Base-by-base conservation (phyloP, 2,113 vertebrate genomes). In the Zosterops hypoxanthus region DNA sequence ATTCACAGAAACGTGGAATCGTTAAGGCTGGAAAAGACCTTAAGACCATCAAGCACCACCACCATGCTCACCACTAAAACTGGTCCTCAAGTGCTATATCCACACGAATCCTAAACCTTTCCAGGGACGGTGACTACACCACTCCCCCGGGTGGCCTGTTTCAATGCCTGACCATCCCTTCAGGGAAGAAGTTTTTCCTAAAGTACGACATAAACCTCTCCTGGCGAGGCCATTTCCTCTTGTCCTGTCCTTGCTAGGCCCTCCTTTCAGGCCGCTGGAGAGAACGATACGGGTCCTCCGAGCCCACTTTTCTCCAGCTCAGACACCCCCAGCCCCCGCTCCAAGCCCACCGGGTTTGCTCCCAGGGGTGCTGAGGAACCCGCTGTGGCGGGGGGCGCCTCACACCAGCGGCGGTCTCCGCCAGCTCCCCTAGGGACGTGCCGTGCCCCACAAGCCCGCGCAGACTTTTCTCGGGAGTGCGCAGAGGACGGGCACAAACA, bases 381-480 rank as follows among this genome's bases (percentile, higher is more conserved):
- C 5, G 31, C 47, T 50, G 9, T 1, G 23, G 18, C 1, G 0
- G 6, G 5, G 13, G 6, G 14, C 15, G 17, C 36, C 56, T 21
- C 41, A 46, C 2, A 29, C 12, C 46, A 25, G 33, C 4, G 1
- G 7, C 1, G 5, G 2, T 2, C 41, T 11, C 36, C 2, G 12
- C 12, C 76, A 36, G 15, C 36, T 16, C 16, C 10, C 6, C 3
- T 19, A 10, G 7, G 15, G 14, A 57, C 57, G 4, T 20, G 11
- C 46, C 1, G 1, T 3, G 23, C 17, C 12, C 20, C 36, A 5
- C 14, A 21, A 5, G 3, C 15, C 16, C 60, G 12, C 3, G 8
- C 5, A 8, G 7, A 9, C 46, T 63, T 55, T 36, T 12, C 23
- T 33, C 42, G 21, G 17, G 4, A 61, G 31, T 0, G 12, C 36